These are phyloP conservation scores for Scytalopus superciliaris DNA, from an alignment of 2,113 vertebrate genomes.

Conservation along the genomic window DNA sequence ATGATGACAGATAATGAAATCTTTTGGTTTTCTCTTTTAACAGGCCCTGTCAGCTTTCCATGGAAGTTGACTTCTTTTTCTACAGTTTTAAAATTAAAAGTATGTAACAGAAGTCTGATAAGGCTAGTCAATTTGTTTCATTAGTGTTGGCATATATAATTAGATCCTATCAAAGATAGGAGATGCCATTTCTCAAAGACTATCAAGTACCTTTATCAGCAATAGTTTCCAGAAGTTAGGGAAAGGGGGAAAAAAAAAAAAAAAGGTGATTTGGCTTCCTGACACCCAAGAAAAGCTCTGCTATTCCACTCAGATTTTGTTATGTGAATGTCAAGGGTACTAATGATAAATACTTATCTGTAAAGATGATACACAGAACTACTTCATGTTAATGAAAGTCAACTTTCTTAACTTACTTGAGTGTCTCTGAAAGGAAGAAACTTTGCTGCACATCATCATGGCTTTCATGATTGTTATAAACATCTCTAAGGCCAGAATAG, in stretches of 20 bases:
- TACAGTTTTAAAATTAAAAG: neutral
- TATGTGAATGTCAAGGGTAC: neutral
- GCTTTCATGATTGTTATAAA: constrained; percentile 82
- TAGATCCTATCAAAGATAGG: neutral
- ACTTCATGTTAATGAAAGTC: neutral
- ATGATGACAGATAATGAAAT: neutral
- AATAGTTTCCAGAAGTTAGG: neutral
- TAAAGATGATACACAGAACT: neutral
- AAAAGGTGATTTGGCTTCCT: neutral
- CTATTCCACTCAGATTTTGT: neutral
- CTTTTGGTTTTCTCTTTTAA: neutral
- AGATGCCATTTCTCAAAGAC: neutral
- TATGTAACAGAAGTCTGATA: neutral
- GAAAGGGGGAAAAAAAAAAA: neutral
- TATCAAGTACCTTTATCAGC: neutral
- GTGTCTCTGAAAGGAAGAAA: constrained; percentile 95
- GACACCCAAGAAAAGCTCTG: neutral
- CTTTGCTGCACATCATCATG: constrained; percentile 97
- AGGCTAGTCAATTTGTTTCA: neutral
- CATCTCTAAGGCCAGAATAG: constrained; percentile 92
- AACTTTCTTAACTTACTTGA: constrained; percentile 85
- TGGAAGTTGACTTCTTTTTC: neutral
- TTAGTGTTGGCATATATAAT: neutral
- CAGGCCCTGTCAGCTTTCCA: neutral
- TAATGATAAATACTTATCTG: neutral